Evolutionary conservation across 1,140 invertebrate genomes (phyloP).

Genomic region (Vollenhovia emeryi): DNA sequence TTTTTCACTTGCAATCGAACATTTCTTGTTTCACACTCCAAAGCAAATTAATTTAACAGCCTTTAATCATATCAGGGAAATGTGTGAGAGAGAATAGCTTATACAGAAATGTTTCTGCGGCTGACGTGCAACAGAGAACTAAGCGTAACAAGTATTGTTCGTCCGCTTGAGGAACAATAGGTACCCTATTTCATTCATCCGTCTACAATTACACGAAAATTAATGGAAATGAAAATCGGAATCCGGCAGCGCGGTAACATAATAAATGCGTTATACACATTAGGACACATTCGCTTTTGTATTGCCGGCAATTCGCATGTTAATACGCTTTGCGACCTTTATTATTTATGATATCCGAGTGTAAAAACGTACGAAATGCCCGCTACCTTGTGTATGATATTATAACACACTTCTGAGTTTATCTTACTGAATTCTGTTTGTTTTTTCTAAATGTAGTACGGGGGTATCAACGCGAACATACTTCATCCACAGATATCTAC

Average conservation of each 20-base stretch:
- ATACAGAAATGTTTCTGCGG: constrained; percentile 47
- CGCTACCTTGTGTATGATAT: not conserved
- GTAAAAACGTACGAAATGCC: not conserved
- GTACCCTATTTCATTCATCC: constrained; percentile 64
- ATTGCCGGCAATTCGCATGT: constrained; percentile 27
- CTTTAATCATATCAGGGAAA: constrained; percentile 49
- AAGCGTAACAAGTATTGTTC: constrained; percentile 70
- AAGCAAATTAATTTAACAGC: constrained; percentile 49
- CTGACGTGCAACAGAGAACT: constrained; percentile 62
- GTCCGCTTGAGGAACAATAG: constrained; percentile 63
- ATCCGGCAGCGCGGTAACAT: constrained; percentile 37
- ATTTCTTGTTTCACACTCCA: constrained; percentile 32
- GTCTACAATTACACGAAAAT: constrained; percentile 67
- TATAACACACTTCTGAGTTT: not conserved
- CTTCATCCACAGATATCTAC: not conserved
- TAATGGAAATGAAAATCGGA: constrained; percentile 73
- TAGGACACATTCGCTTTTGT: constrained; percentile 23
- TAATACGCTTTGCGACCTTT: not conserved
- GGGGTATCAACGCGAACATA: not conserved
- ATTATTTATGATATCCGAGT: not conserved
- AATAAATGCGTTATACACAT: constrained; percentile 48
- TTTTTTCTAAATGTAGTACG: not conserved
- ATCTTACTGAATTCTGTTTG: not conserved
- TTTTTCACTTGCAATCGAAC: constrained; percentile 17
- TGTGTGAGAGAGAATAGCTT: constrained; percentile 17